phyloP scores from a whole-genome alignment of 92 coral and sea anemone species.

The Porites evermanni region DNA sequence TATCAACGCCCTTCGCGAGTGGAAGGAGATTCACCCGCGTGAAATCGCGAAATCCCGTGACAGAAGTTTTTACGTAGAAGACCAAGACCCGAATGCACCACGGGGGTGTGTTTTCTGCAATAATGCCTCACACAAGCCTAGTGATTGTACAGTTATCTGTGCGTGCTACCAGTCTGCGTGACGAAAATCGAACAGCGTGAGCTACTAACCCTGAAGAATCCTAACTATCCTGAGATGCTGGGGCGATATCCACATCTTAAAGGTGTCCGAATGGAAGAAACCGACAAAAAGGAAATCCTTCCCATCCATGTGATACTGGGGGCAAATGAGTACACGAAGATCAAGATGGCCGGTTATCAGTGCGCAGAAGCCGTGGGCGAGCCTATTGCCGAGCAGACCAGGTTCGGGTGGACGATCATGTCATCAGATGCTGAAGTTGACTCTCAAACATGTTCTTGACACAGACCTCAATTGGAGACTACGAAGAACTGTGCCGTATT shows the following conservation, averaged over 20 bases:
- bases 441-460: slow-evolving; percentile 27
- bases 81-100: slow-evolving; percentile 15
- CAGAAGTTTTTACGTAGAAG: slow-evolving; percentile 30
- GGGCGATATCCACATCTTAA: slow-evolving; percentile 49
- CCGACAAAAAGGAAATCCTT: slow-evolving; percentile 38
- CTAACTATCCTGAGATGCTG: slow-evolving; percentile 56
- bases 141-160: slow-evolving; percentile 47
- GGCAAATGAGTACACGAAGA: slow-evolving; percentile 23
- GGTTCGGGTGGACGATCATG: slow-evolving; percentile 52
- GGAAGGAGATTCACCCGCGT: slow-evolving; percentile 61
- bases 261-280: slow-evolving; percentile 53
- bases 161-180: slow-evolving; percentile 14
- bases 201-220: slow-evolving; percentile 66
- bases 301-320: slow-evolving; percentile 46
- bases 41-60: slow-evolving; percentile 10
- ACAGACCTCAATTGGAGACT: slow-evolving; percentile 37
- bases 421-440: slow-evolving; percentile 27
- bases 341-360: slow-evolving; percentile 37
- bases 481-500: slow-evolving; percentile 62
- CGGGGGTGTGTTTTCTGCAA: slow-evolving; percentile 59
- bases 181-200: slow-evolving; percentile 53
- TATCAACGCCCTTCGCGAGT: slow-evolving; percentile 50
- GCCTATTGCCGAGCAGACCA: slow-evolving; percentile 33
- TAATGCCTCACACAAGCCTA: slow-evolving; percentile 50
- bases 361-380: slow-evolving; percentile 18